Conservation (phyloP, 1,140 invertebrate genomes). For the Pectinophora gossypiella region DNA sequence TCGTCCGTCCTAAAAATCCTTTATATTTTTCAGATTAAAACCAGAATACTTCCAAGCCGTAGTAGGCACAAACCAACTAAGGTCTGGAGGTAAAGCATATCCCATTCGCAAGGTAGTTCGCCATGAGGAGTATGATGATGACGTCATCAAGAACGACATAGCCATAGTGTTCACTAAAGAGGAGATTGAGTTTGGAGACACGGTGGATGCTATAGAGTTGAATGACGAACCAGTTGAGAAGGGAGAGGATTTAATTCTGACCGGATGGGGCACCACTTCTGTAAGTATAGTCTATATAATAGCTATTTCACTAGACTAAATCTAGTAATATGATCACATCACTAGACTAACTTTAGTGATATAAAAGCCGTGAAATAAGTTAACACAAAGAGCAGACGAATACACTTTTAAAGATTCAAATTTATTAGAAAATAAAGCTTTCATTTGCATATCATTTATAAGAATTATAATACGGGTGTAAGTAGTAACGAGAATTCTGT, state of each 20-base stretch:
- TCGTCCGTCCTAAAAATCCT: too few species aligned
- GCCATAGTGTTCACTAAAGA: conserved; percentile 58
- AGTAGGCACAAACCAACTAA: conserved; percentile 65
- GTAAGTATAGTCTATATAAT: conserved; percentile 30
- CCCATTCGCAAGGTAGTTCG: conserved; percentile 47
- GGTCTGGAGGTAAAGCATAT: conserved; percentile 45
- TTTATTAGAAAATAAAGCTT: too few species aligned
- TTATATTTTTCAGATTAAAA: conserved; percentile 37
- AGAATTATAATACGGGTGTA: too few species aligned
- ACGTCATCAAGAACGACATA: conserved; percentile 58
- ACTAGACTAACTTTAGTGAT: too few species aligned
- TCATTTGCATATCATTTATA: too few species aligned
- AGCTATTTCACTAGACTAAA: too few species aligned
- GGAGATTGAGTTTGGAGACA: conserved; percentile 54
- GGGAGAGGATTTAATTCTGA: conserved; percentile 50
- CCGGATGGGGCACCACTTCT: conserved; percentile 65
- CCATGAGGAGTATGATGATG: conserved; percentile 55
- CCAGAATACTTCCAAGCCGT: conserved; percentile 57
- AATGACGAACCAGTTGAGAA: conserved; percentile 56
- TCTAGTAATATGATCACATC: too few species aligned
- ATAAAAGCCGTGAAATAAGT: too few species aligned
- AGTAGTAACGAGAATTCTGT: too few species aligned
- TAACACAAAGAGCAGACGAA: too few species aligned
- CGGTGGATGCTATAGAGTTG: conserved; percentile 58
- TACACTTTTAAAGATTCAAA: too few species aligned